Base-by-base conservation (phyloP, 2,113 vertebrate genomes). In the Lasiurus borealis region DNA sequence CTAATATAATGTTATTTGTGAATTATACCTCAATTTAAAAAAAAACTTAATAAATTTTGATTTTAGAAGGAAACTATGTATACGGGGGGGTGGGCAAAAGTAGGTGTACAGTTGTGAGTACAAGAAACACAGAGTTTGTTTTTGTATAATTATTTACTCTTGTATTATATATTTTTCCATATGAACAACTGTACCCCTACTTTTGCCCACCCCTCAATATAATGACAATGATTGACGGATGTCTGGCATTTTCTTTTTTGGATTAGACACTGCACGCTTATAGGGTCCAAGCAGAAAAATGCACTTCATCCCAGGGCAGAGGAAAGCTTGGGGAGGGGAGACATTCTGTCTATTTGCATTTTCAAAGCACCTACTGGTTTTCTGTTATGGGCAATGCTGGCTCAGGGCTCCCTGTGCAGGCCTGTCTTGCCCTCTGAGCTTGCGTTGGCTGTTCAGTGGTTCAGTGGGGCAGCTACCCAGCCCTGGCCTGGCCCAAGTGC, bases 391-490 rank as follows among this genome's bases (percentile, higher is more conserved):
- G 12, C 50, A 34, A 8, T 15, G 27, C 34, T 8, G 71, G 50
- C 83, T 14, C 29, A 2, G 23, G 23, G 5, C 50, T 21, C 29
- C 0, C 8, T 2, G 34, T 5, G n/a, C 29, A 46, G 2, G 19
- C 50, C 40, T 27, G 15, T 8, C 7, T 19, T 57, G 27, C 21
- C 23, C 0, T 19, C 9, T 3, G 54, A n/a, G 48, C 48, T 69
- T 44, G 16, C 36, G 1, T 27, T 64, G 78, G 16, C 77, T 76
- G 50, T 14, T 4, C 6, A 8, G 3, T 52, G 78, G 25, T 76
- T 64, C 29, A 1, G 0, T 4, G 48, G 68, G 77, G 64, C 21
- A 23, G 12, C 62, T 9, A 1, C 54, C 29, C 59, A 86, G 75
- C 86, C 52, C 48, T 29, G 78, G 34, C 46, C 71, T 52, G 75